These are phyloP conservation scores for Ambastaia sidthimunki DNA, from an alignment of 2,797 vertebrate genomes.

Conservation along the genomic window DNA sequence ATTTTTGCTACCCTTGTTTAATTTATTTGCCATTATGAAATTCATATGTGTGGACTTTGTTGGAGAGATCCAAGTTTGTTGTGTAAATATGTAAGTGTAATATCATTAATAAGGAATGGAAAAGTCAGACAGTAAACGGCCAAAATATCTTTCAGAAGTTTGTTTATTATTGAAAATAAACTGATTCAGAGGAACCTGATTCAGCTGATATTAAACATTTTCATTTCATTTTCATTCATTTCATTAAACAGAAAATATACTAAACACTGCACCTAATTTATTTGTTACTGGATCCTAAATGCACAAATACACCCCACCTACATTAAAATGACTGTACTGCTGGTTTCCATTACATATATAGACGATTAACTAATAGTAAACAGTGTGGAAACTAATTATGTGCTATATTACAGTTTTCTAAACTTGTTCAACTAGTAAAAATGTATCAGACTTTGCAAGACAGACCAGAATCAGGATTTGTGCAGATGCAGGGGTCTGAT, in stretches of 20 bases:
- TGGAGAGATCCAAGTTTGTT: conserved; percentile 56
- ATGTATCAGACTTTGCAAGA: conserved; percentile 39
- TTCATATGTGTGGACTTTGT: conserved; percentile 57
- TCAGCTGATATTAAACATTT: too few species aligned
- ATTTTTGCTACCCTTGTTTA: conserved; percentile 63
- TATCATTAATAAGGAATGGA: conserved; percentile 58
- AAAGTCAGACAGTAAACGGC: conserved; percentile 41
- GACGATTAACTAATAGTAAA: neutral
- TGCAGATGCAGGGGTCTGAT: conserved; percentile 12
- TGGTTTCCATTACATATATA: neutral
- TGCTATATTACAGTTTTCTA: neutral
- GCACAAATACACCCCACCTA: neutral
- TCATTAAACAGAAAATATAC: too few species aligned
- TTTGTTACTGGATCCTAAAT: neutral
- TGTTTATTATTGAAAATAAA: too few species aligned
- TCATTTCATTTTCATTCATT: too few species aligned
- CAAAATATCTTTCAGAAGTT: conserved; percentile 33
- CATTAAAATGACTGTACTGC: neutral
- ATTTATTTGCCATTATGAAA: conserved; percentile 78
- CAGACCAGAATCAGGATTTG: conserved; percentile 7
- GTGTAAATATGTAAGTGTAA: conserved; percentile 74
- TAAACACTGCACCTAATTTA: too few species aligned
- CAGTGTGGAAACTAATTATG: neutral
- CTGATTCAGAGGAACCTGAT: neutral
- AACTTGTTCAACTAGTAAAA: neutral